phyloP scores from a whole-genome alignment of 2,113 vertebrate genomes.

The Nycticryphes semicollaris region DNA sequence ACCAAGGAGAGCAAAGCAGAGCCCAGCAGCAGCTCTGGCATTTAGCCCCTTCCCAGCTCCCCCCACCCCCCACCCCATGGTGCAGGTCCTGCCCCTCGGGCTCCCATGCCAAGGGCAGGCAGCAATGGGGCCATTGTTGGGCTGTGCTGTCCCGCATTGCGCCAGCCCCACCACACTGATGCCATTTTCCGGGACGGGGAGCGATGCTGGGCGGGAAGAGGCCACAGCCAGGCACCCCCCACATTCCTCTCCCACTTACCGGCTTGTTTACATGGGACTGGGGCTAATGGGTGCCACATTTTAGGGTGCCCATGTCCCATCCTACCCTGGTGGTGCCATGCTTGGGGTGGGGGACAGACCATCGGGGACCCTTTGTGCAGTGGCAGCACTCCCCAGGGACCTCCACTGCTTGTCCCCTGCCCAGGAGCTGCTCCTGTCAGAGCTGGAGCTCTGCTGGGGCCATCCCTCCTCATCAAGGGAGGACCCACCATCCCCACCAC shows the following conservation, averaged over 20 bases:
- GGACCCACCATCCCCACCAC: background rate
- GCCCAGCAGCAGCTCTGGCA: background rate
- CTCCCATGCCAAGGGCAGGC: constrained; percentile 39
- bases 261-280: background rate
- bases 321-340: rapidly evolving
- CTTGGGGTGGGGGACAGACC: background rate
- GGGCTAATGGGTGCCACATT: background rate
- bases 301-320: rapidly evolving
- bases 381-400: rapidly evolving
- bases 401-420: background rate
- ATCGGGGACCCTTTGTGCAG: rapidly evolving
- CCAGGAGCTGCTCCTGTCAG: background rate
- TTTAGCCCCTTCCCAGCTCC: constrained; percentile 10
- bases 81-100: constrained; percentile 73
- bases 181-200: constrained; percentile 72
- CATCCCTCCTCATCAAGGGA: background rate
- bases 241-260: constrained; percentile 73
- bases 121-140: constrained; percentile 87
- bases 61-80: background rate
- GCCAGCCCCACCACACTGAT: constrained; percentile 69
- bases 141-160: constrained; percentile 63
- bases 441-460: rapidly evolving
- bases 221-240: background rate
- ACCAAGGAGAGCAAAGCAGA: background rate
- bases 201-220: background rate